These are phyloP conservation scores for Rhingia rostrata DNA, from an alignment of 2,888 invertebrate genomes.

Conservation along the genomic window DNA sequence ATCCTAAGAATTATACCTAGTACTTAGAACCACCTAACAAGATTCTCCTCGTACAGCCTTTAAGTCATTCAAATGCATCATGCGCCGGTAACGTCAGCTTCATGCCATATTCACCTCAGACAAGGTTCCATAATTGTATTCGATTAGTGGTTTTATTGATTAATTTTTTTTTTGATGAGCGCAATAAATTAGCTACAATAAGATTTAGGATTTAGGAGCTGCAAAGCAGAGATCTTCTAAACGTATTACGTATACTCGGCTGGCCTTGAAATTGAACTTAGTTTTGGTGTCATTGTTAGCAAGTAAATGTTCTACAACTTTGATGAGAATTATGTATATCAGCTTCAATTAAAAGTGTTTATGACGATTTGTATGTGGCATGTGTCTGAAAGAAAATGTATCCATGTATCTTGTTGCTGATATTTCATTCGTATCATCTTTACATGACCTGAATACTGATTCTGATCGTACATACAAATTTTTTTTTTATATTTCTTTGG, in stretches of 20 bases:
- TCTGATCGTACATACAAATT: too few species aligned
- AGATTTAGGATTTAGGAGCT: not conserved
- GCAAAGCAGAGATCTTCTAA: not conserved
- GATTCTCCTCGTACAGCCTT: too few species aligned
- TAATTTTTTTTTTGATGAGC: not conserved
- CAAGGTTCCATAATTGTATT: not conserved
- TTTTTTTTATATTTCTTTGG: too few species aligned
- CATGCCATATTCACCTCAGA: not conserved
- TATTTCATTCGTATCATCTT: too few species aligned
- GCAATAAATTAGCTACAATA: not conserved
- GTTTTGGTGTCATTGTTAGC: slow-evolving; percentile 2
- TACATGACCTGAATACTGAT: too few species aligned
- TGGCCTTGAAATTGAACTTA: slow-evolving; percentile 1
- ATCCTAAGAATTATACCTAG: too few species aligned
- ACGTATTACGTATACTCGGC: not conserved
- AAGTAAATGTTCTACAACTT: not conserved
- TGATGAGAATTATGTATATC: too few species aligned
- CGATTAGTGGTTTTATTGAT: not conserved
- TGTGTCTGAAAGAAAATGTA: too few species aligned
- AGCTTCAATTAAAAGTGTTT: not conserved
- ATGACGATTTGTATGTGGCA: not conserved
- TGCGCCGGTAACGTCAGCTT: not conserved
- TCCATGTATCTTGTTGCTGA: too few species aligned
- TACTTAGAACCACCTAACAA: not conserved
- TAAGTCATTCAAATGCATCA: too few species aligned